These are phyloP conservation scores for Delia radicum DNA, from an alignment of 1,140 invertebrate species.

Conservation along the genomic window DNA sequence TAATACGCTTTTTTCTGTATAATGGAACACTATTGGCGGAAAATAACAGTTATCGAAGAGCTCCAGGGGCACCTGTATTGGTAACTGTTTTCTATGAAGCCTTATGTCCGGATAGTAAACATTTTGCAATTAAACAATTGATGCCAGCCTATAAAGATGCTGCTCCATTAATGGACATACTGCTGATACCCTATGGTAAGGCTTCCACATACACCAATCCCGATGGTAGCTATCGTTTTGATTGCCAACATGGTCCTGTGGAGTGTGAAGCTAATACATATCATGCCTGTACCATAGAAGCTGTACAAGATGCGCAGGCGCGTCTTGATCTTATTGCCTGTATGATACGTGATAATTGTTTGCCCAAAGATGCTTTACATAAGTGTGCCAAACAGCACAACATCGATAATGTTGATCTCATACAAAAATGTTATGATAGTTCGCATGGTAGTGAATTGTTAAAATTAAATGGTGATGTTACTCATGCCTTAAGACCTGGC, in stretches of 20 bases:
- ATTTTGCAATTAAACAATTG: conserved; percentile 79
- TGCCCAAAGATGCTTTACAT: conserved; percentile 62
- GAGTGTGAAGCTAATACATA: conserved; percentile 82
- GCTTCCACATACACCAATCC: conserved; percentile 58
- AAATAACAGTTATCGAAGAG: conserved; percentile 4
- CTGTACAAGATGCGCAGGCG: conserved; percentile 60
- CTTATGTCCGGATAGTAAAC: conserved; percentile 86
- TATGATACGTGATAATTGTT: conserved; percentile 73
- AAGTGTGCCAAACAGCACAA: conserved; percentile 64
- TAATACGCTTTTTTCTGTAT: conserved; percentile 34
- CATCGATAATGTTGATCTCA: conserved; percentile 62
- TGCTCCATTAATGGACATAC: conserved; percentile 63
- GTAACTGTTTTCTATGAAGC: conserved; percentile 89
- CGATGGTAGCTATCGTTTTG: conserved; percentile 64
- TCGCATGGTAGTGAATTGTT: conserved; percentile 68
- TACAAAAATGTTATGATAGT: conserved; percentile 69
- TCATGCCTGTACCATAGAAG: conserved; percentile 76
- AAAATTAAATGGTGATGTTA: conserved; percentile 76
- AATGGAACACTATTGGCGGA: conserved; percentile 22
- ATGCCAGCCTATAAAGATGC: conserved; percentile 68
- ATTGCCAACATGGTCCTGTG: conserved; percentile 75
- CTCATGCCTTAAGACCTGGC: conserved; percentile 67
- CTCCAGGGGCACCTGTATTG: conserved; percentile 57
- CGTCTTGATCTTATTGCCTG: conserved; percentile 66
- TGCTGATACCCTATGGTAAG: conserved; percentile 87